A percentile compares a stretch with the other conserved stretches of the same genome.
Evolutionary conservation across 2,888 invertebrate species (phyloP).

Genomic region (Polydrusus cervinus): DNA sequence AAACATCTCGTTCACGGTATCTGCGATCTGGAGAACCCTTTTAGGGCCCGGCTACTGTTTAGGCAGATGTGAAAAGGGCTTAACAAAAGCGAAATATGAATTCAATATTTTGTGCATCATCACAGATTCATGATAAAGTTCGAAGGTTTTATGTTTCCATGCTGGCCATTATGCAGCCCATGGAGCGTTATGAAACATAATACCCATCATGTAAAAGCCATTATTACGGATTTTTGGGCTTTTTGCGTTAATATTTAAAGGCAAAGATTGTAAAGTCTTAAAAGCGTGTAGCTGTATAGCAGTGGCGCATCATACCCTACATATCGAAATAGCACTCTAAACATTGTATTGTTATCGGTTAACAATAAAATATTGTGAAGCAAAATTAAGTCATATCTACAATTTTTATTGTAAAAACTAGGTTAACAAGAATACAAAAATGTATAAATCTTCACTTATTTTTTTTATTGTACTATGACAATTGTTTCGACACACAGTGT

Average conservation of each 20-base stretch:
- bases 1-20: conserved; percentile 60
- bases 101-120: conserved; percentile 50
- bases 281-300: too few species aligned
- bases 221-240: conserved; percentile 15
- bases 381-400: too few species aligned
- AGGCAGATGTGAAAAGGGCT: conserved; percentile 52
- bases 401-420: too few species aligned
- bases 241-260: conserved; percentile 19
- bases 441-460: too few species aligned
- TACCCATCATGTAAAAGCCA: conserved; percentile 9
- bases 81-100: conserved; percentile 50
- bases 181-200: conserved; percentile 10
- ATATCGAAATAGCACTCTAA: too few species aligned
- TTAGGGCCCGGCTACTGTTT: conserved; percentile 53
- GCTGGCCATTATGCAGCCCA: conserved; percentile 24
- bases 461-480: too few species aligned
- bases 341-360: too few species aligned
- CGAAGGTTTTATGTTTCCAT: conserved; percentile 47
- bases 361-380: too few species aligned
- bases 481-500: too few species aligned
- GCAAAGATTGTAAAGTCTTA: background rate
- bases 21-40: conserved; percentile 61
- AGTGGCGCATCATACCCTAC: too few species aligned
- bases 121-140: conserved; percentile 49
- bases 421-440: too few species aligned